phyloP scores from a whole-genome alignment of 2,888 invertebrate species.

The Yponomeuta sedellus region DNA sequence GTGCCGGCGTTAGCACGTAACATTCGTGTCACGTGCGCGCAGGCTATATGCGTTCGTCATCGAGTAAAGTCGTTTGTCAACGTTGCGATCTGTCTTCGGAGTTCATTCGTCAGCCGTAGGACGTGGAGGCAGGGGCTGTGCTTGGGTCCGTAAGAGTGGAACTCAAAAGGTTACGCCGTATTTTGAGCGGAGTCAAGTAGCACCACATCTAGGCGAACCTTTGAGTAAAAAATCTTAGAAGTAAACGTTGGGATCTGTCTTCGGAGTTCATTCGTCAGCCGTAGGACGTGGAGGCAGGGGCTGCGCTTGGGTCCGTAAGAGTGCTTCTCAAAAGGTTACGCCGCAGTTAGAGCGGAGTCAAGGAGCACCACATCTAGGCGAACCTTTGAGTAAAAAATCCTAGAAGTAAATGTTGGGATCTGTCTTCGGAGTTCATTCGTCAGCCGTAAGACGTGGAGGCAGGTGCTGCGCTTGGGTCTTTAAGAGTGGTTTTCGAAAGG shows the following conservation, averaged over 20 bases:
- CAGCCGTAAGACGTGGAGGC: background rate
- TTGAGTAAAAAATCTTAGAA: no score
- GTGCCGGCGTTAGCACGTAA: background rate
- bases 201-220: no score
- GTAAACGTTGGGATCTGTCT: slow-evolving; percentile 13
- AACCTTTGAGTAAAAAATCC: no score
- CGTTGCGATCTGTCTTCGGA: slow-evolving; percentile 13
- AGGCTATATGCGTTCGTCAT: slow-evolving; percentile 9
- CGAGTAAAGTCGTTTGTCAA: slow-evolving; percentile 12
- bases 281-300: background rate
- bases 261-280: slow-evolving; percentile 10
- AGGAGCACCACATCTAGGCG: no score
- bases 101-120: slow-evolving; percentile 9
- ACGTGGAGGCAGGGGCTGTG: background rate
- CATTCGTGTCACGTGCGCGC: slow-evolving; percentile 3
- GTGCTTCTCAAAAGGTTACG: no score
- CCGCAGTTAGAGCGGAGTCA: no score
- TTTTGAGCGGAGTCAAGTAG: no score
- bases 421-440: slow-evolving; percentile 12
- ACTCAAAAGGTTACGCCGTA: no score
- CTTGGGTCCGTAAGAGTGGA: no score
- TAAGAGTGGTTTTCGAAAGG: no score
- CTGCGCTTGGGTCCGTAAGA: no score
- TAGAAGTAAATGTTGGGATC: slow-evolving; percentile 8
- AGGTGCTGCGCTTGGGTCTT: background rate